phyloP scores from a whole-genome alignment of 2,888 invertebrate species.

The Panopea generosa region DNA sequence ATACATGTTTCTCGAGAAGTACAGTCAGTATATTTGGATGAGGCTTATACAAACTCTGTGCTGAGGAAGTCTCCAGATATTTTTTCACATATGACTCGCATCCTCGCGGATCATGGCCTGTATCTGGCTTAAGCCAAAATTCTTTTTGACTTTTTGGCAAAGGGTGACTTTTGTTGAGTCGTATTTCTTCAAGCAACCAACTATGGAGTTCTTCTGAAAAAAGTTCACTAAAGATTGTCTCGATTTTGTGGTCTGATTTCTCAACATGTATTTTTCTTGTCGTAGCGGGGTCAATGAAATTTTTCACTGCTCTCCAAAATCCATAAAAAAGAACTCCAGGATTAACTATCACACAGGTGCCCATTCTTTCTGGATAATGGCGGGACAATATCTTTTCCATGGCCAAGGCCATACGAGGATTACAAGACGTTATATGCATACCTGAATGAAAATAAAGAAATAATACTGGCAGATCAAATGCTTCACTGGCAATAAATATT shows the following conservation, averaged over 20 bases:
- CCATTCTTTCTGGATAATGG: conserved; percentile 84
- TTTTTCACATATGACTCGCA: conserved; percentile 76
- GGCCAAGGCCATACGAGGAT: conserved; percentile 81
- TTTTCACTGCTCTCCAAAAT: conserved; percentile 83
- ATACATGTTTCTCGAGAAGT: too few species aligned
- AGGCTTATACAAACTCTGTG: conserved; percentile 70
- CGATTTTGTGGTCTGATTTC: conserved; percentile 77
- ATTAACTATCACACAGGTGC: conserved; percentile 81
- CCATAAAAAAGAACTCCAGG: conserved; percentile 82
- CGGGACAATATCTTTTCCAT: conserved; percentile 79
- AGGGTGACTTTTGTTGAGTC: conserved; percentile 78
- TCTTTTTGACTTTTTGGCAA: conserved; percentile 71
- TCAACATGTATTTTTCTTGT: conserved; percentile 79
- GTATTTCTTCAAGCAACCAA: conserved; percentile 82
- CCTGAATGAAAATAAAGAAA: conserved; percentile 66
- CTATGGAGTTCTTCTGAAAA: conserved; percentile 78
- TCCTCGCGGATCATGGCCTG: conserved; percentile 82
- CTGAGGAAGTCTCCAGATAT: conserved; percentile 69
- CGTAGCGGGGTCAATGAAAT: conserved; percentile 80
- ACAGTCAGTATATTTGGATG: conserved; percentile 77
- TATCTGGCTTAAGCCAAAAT: conserved; percentile 76
- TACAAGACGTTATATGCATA: conserved; percentile 81
- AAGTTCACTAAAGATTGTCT: conserved; percentile 72
- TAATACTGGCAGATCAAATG: background rate
- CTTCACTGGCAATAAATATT: too few species aligned